phyloP scores from a whole-genome alignment of 1,140 invertebrate species.

The Nautilus pompilius region DNA sequence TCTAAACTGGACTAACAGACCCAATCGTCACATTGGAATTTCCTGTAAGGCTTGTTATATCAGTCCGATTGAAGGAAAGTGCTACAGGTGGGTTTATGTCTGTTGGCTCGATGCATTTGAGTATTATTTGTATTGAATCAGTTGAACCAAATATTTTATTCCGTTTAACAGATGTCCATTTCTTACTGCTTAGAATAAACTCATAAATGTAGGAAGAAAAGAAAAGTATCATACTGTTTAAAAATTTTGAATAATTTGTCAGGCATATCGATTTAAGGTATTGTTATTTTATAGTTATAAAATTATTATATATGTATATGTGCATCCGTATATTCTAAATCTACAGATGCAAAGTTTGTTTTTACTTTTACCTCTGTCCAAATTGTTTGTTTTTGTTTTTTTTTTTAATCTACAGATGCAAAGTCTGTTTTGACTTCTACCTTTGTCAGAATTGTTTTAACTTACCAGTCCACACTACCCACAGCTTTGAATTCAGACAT shows the following conservation, averaged over 20 bases:
- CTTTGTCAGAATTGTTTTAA: constrained; percentile 55
- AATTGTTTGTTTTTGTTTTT: too few relatives aligned
- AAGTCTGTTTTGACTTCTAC: constrained; percentile 38
- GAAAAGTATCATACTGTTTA: not conserved
- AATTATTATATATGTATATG: too few relatives aligned
- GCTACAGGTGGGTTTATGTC: constrained; percentile 45
- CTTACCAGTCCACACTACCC: constrained; percentile 47
- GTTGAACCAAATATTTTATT: constrained; percentile 1
- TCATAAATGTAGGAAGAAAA: not conserved
- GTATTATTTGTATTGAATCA: not conserved
- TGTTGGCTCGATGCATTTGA: not conserved
- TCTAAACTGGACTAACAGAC: constrained; percentile 23
- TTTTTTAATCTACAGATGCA: constrained; percentile 33
- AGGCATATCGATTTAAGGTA: not conserved
- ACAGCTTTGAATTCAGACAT: constrained; percentile 51
- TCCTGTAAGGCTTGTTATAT: constrained; percentile 43
- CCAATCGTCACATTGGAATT: constrained; percentile 43
- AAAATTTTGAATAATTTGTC: not conserved
- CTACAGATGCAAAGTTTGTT: too few relatives aligned
- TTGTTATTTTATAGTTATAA: too few relatives aligned
- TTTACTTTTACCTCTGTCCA: too few relatives aligned
- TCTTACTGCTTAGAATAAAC: not conserved
- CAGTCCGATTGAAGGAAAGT: constrained; percentile 53
- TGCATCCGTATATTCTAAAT: too few relatives aligned
- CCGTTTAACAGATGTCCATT: not conserved